Evolutionary conservation across 2,797 vertebrate genomes (phyloP).

Genomic region (Enteromius unitaeniatus): DNA sequence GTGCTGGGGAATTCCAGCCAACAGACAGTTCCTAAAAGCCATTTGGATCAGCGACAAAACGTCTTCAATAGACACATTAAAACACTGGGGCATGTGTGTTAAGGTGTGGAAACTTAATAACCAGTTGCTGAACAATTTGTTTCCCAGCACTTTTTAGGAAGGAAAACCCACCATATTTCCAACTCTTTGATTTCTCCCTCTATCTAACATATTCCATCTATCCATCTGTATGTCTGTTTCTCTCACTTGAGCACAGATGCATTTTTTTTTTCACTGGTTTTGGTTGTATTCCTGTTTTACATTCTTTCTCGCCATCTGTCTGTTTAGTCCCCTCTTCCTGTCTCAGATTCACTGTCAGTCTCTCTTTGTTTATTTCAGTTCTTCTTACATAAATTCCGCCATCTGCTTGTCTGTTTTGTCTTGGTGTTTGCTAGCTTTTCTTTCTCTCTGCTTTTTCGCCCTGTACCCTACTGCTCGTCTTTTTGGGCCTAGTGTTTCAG

Average conservation of each 20-base stretch:
- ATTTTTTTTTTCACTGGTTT: conserved; percentile 55
- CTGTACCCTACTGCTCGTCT: not conserved
- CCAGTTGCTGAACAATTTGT: conserved; percentile 54
- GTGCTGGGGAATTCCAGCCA: conserved; percentile 35
- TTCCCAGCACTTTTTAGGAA: conserved; percentile 59
- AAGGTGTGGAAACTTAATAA: conserved; percentile 51
- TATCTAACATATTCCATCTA: conserved; percentile 59
- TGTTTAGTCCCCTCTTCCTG: conserved; percentile 42
- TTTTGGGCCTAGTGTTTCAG: conserved; percentile 7
- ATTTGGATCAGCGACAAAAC: conserved; percentile 21
- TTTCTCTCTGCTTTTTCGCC: conserved; percentile 10
- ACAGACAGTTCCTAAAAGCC: conserved; percentile 26
- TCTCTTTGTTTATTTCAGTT: conserved; percentile 36
- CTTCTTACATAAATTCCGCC: conserved; percentile 35
- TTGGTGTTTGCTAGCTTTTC: conserved; percentile 28
- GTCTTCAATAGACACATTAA: conserved; percentile 41
- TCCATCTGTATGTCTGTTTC: conserved; percentile 52
- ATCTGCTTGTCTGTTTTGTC: conserved; percentile 27
- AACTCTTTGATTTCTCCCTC: conserved; percentile 48
- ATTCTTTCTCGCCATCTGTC: conserved; percentile 50
- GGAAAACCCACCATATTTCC: conserved; percentile 31
- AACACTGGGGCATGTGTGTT: conserved; percentile 6
- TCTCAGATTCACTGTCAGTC: conserved; percentile 27
- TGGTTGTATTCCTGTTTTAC: conserved; percentile 48
- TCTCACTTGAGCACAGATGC: conserved; percentile 45